phyloP scores from a whole-genome alignment of 23 tunicate genomes.

The Corella eumyota region DNA sequence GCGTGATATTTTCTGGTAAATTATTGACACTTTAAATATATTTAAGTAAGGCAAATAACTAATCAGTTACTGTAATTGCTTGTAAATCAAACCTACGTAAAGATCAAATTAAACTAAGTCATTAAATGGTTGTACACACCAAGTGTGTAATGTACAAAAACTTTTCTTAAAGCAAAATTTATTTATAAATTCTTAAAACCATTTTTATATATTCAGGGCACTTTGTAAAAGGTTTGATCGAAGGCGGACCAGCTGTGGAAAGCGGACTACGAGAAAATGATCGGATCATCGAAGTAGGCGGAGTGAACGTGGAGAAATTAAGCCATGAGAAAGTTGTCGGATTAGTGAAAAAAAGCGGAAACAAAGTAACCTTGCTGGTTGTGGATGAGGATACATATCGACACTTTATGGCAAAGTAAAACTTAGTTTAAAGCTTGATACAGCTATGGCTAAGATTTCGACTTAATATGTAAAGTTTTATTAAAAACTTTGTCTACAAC shows the following conservation, averaged over 20 bases:
- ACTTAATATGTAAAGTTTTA: background rate
- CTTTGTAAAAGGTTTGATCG: conserved; percentile 52
- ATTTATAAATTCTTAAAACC: background rate
- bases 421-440: background rate
- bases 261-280: conserved; percentile 55
- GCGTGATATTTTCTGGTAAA: too few relatives aligned
- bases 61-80: too few relatives aligned
- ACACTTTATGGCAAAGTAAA: conserved; percentile 43
- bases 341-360: conserved; percentile 56
- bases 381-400: conserved; percentile 62
- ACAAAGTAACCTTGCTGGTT: conserved; percentile 49
- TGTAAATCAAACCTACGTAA: too few relatives aligned
- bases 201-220: conserved; percentile 35
- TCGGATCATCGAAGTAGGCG: conserved; percentile 64
- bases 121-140: conserved; percentile 5
- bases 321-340: conserved; percentile 61
- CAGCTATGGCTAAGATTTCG: background rate
- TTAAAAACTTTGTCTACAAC: background rate
- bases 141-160: background rate
- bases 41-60: too few relatives aligned
- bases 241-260: conserved; percentile 66
- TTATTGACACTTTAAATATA: too few relatives aligned
- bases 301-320: conserved; percentile 66
- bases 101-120: too few relatives aligned
- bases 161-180: background rate